Percentiles rank a stretch among this genome's conserved stretches.
These are phyloP conservation scores for Agrotis segetum DNA, from an alignment of 2,888 invertebrate genomes.

Conservation along the genomic window DNA sequence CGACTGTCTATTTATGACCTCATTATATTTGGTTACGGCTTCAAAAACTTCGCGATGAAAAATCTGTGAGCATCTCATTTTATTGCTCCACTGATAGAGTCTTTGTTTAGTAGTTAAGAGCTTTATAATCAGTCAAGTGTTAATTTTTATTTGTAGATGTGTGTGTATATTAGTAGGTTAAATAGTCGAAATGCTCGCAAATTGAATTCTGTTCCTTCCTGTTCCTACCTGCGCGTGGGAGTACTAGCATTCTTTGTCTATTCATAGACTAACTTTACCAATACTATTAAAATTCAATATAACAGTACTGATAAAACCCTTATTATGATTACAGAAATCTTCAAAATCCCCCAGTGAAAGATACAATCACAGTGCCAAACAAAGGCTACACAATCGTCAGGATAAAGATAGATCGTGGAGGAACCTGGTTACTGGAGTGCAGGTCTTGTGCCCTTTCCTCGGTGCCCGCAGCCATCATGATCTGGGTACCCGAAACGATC, in stretches of 20 bases:
- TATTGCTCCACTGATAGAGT: not conserved
- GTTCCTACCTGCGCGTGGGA: not conserved
- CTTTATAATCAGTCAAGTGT: not conserved
- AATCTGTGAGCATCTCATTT: not conserved
- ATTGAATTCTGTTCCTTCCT: no score
- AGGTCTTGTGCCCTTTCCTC: constrained; percentile 83
- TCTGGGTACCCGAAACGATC: constrained; percentile 85
- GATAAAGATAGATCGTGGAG: constrained; percentile 90
- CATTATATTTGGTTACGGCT: not conserved
- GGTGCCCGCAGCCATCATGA: constrained; percentile 85
- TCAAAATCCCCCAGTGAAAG: constrained; percentile 90
- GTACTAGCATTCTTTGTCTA: not conserved
- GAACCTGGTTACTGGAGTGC: constrained; percentile 88
- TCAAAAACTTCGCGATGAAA: not conserved
- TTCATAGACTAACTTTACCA: not conserved
- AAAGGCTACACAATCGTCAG: constrained; percentile 91
- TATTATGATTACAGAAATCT: constrained; percentile 83
- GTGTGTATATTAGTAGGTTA: no score
- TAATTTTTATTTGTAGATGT: not conserved
- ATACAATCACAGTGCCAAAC: constrained; percentile 92
- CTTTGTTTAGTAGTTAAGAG: not conserved
- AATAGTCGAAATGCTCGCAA: not conserved
- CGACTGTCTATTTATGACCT: no score
- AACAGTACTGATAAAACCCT: not conserved
- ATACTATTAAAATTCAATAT: no score